Evolutionary conservation across 2,797 vertebrate species (phyloP).

Genomic region (Parotocinclus haroldoi): DNA sequence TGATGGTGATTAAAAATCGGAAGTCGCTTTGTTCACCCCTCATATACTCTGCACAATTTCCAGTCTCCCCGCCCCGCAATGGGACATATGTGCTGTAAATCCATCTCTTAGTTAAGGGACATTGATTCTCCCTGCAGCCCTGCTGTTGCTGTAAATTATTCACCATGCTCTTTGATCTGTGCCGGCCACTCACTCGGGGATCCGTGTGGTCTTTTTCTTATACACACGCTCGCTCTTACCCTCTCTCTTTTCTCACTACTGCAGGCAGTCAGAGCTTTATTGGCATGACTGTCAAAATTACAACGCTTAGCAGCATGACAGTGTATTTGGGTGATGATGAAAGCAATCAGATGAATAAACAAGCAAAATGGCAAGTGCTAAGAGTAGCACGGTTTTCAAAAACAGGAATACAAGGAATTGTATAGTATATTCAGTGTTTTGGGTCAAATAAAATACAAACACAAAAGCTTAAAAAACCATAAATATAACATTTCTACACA

Average conservation of each 20-base stretch:
- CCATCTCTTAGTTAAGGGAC: conserved; percentile 34
- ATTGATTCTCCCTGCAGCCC: conserved; percentile 40
- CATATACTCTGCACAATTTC: background rate
- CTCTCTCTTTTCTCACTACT: background rate
- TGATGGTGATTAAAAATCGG: conserved; percentile 1
- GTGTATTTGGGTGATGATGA: no score
- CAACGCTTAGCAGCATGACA: no score
- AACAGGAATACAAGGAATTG: no score
- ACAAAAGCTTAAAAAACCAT: no score
- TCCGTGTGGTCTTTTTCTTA: conserved; percentile 9
- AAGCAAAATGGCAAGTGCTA: no score
- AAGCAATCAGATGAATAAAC: no score
- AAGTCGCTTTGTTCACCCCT: background rate
- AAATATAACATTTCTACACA: no score
- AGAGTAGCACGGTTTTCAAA: no score
- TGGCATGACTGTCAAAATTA: background rate
- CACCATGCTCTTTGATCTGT: conserved; percentile 37
- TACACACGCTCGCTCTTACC: background rate
- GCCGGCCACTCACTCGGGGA: conserved; percentile 20
- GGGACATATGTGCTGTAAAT: conserved; percentile 29
- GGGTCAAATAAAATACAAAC: no score
- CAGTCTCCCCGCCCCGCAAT: conserved; percentile 15
- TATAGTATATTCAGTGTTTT: no score
- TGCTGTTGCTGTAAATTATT: conserved; percentile 45
- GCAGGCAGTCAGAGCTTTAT: background rate